Conservation (phyloP, 2,797 vertebrate genomes). For the Eulemur rubriventer region DNA sequence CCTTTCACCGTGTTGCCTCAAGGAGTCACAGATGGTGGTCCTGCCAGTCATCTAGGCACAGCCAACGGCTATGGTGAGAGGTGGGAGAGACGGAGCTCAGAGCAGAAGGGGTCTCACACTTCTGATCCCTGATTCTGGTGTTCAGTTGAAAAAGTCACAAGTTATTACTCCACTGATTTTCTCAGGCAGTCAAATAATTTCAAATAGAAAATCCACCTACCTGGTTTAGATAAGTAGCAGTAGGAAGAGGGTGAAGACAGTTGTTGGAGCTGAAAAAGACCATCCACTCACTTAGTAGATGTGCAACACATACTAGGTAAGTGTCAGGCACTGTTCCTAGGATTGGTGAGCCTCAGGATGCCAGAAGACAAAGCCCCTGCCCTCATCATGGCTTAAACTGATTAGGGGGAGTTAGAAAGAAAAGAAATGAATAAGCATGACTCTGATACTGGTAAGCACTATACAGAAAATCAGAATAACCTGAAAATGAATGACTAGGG, state of each 20-base stretch:
- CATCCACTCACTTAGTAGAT: neutral
- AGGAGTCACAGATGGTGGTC: constrained; percentile 31
- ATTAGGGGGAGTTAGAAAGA: neutral
- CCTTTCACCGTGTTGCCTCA: neutral
- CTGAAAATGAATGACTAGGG: neutral
- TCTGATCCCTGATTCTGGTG: neutral
- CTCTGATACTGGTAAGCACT: neutral
- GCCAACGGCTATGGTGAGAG: neutral
- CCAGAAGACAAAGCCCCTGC: neutral
- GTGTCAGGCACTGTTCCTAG: neutral
- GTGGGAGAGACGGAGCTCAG: neutral
- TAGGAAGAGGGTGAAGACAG: neutral
- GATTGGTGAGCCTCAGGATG: neutral
- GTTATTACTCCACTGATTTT: constrained; percentile 47
- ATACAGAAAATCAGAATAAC: neutral
- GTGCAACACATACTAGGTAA: too few relatives aligned
- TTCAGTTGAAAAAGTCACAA: constrained; percentile 45
- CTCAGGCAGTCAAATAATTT: constrained; percentile 34
- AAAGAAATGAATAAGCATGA: neutral
- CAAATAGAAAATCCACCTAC: neutral
- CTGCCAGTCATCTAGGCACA: neutral
- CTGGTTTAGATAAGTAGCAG: neutral
- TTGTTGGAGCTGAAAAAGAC: neutral
- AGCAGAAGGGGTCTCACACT: neutral
- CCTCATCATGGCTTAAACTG: neutral